phyloP scores from a whole-genome alignment of 2,797 vertebrate genomes.

The Danio tinwini region DNA sequence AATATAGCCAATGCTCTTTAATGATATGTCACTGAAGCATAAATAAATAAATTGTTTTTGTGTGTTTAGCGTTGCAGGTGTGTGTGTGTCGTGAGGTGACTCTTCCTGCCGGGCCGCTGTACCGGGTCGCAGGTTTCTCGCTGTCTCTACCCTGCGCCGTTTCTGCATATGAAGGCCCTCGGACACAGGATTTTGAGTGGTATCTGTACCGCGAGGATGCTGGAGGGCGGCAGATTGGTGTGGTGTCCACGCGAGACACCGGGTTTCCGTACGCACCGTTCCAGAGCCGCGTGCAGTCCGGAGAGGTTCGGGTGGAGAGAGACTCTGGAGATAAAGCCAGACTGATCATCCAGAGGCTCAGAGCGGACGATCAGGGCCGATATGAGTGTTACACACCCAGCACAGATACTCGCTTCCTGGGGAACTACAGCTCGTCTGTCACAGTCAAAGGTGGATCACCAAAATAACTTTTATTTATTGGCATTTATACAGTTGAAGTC shows the following conservation, averaged over 20 bases:
- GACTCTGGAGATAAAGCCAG: constrained; percentile 79
- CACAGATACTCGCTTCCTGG: constrained; percentile 83
- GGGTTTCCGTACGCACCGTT: constrained; percentile 82
- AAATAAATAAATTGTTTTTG: neutral
- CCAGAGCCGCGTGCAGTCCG: constrained; percentile 75
- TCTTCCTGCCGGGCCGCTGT: constrained; percentile 82
- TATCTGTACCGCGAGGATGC: constrained; percentile 80
- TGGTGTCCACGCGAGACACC: constrained; percentile 85
- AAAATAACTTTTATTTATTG: too few species aligned
- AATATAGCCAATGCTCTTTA: too few species aligned
- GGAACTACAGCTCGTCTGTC: constrained; percentile 85
- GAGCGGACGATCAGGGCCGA: constrained; percentile 82
- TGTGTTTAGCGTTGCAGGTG: constrained; percentile 65
- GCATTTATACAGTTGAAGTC: too few species aligned
- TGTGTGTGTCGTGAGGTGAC: constrained; percentile 80
- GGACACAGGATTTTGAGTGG: constrained; percentile 91
- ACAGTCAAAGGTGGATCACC: constrained; percentile 77
- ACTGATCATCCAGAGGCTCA: constrained; percentile 81
- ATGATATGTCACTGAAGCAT: too few species aligned
- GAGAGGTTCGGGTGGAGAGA: constrained; percentile 85
- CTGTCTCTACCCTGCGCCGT: constrained; percentile 83
- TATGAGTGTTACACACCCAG: constrained; percentile 91
- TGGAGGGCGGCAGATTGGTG: constrained; percentile 75
- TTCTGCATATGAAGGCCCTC: constrained; percentile 80
- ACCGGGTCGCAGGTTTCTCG: constrained; percentile 84